Conservation (phyloP, 2,113 vertebrate species). For the Antidorcas marsupialis region DNA sequence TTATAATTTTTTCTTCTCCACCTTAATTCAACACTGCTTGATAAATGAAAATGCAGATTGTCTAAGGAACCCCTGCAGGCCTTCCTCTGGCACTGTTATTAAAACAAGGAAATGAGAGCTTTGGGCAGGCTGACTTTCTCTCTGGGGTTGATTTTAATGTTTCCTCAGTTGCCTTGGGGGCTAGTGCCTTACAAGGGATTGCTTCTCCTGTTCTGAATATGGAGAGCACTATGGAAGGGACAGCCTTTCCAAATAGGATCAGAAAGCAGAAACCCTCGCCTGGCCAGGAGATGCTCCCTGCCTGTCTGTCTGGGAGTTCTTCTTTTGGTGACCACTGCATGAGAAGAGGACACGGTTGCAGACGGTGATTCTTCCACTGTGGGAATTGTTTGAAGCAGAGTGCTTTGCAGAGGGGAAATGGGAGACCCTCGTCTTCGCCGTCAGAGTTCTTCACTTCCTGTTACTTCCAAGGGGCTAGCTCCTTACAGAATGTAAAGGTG, state of each 20-base stretch:
- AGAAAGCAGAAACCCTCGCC: neutral
- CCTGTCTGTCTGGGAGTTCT: neutral
- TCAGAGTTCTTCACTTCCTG: neutral
- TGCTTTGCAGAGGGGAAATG: too few species aligned
- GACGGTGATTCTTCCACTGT: too few species aligned
- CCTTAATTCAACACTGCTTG: neutral
- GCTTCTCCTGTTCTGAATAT: neutral
- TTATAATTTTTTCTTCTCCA: neutral
- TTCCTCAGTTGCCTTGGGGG: neutral
- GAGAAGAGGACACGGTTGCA: neutral
- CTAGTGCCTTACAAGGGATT: neutral
- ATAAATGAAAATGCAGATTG: neutral
- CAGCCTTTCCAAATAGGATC: neutral
- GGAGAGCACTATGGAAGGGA: neutral
- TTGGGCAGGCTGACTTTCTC: neutral
- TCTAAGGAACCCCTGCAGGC: neutral
- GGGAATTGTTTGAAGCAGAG: neutral
- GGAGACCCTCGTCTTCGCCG: accelerated
- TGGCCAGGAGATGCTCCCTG: neutral
- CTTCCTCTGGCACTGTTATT: neutral
- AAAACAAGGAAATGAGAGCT: neutral
- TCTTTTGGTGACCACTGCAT: neutral
- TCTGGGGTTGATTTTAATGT: neutral
- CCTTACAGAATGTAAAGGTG: neutral
- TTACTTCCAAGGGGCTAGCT: neutral